A percentile compares a stretch with the other conserved stretches of the same genome.
Evolutionary conservation across 2,888 invertebrate species (phyloP).

Genomic region (Agonum fuliginosum): DNA sequence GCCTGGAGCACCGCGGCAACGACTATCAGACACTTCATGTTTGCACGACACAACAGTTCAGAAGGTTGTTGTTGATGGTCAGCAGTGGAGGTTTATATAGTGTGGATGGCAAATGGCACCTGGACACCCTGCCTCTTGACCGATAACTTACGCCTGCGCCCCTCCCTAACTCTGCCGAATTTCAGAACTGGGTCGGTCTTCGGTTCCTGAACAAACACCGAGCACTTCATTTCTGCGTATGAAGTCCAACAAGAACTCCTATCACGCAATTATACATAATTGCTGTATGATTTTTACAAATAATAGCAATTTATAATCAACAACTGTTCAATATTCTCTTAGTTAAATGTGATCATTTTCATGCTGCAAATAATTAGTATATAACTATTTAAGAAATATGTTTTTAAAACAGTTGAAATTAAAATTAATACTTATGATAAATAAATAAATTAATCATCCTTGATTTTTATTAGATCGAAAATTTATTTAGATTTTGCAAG

Average conservation of each 20-base stretch:
- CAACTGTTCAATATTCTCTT: no score
- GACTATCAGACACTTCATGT: constrained; percentile 47
- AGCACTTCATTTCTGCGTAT: not conserved
- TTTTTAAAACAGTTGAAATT: not conserved
- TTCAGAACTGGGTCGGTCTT: constrained; percentile 48
- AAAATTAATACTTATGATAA: not conserved
- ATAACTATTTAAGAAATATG: no score
- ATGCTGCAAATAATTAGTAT: not conserved
- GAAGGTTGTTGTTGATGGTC: constrained; percentile 1
- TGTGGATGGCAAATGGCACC: not conserved
- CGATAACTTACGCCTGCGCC: not conserved
- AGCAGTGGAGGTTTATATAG: constrained; percentile 44
- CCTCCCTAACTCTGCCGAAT: constrained; percentile 24
- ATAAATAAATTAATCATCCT: not conserved
- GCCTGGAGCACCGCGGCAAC: constrained; percentile 68
- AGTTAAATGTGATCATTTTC: not conserved
- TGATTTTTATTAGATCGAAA: not conserved
- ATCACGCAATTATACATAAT: not conserved
- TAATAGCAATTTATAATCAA: no score
- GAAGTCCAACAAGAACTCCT: not conserved
- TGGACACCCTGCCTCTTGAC: constrained; percentile 33
- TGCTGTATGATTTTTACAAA: no score
- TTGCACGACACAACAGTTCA: not conserved
- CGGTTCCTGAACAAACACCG: not conserved
- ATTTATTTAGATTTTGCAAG: not conserved